Base-by-base conservation (phyloP, 2,888 invertebrate genomes). In the Amblyjoppa proteus region DNA sequence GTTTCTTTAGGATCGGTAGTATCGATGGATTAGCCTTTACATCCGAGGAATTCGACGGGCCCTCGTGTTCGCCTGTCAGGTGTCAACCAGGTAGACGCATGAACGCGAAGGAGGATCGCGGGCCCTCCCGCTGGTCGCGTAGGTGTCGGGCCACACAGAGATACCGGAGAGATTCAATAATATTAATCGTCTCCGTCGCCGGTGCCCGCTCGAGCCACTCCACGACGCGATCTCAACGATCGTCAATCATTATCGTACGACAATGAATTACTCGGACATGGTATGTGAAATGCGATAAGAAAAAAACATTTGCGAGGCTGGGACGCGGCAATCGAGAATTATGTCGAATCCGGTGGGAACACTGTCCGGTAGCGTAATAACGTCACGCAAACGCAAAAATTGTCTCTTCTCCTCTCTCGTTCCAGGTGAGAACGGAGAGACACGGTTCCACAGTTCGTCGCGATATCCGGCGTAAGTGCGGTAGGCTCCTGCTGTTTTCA, bases 121-220 rank as follows among this genome's bases (percentile, higher is more conserved):
- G 38, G 38, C 70, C 80, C 88, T 87, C 91, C 89, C 84, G 90
- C 90, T 89, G 91, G 86, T 89, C 85, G 86, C 87, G 89, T 91
- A 88, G 90, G 89, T 88, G 92, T 91, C 87, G 87, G 45, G 87
- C 86, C 87, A 73, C 88, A 80, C 85, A 85, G 79, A 83, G 77
- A 69, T 78, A 82, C 56, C 75, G 64, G 74, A 81, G 79, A 80
- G 81, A 87, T 83, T 83, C 87, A 80, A 88, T 85, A 86, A 91
- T 91, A 91, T 91, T 91, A 91, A 91, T 91, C 90, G 89, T 87
- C 85, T 78, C 76, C 64, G 80, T 83, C 41, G 61, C 64, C 66
- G 75, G 16, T 79, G 25, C 56, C 49, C 25, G 68, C 56, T 56
- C 68, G 79, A 68, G 66, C 68, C 77, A 74, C 69, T 83, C 69